Conservation (phyloP, 2,888 invertebrate genomes). For the Dichetophora obliterata region DNA sequence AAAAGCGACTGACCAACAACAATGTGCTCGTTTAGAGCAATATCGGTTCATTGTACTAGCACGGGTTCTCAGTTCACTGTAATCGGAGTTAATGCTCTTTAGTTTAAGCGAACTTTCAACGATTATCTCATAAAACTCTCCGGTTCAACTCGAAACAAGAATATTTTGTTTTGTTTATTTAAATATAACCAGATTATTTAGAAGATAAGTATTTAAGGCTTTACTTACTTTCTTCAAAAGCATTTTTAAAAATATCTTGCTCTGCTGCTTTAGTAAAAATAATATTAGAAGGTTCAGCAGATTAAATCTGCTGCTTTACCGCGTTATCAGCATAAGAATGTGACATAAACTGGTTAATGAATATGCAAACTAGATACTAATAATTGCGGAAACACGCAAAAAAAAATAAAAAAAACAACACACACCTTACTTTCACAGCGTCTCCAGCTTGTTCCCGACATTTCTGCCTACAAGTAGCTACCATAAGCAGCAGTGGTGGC, state of each 20-base stretch:
- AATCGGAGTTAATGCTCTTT: no score
- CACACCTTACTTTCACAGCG: background rate
- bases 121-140: background rate
- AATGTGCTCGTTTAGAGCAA: no score
- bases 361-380: conserved; percentile 26
- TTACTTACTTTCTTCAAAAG: no score
- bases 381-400: background rate
- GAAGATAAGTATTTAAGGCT: no score
- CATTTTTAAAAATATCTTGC: background rate
- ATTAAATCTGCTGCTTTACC: background rate
- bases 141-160: no score
- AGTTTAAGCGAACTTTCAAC: background rate
- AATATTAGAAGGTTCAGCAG: conserved; percentile 14
- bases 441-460: background rate
- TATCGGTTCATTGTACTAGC: no score
- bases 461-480: background rate
- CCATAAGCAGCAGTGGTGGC: background rate
- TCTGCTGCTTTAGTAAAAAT: background rate
- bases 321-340: background rate
- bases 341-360: conserved; percentile 27
- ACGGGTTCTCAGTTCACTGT: no score
- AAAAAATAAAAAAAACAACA: background rate
- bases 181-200: no score
- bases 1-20: background rate
- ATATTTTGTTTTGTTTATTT: no score